Conservation (phyloP, 2,888 invertebrate genomes). For the Sphecodes monilicornis region DNA sequence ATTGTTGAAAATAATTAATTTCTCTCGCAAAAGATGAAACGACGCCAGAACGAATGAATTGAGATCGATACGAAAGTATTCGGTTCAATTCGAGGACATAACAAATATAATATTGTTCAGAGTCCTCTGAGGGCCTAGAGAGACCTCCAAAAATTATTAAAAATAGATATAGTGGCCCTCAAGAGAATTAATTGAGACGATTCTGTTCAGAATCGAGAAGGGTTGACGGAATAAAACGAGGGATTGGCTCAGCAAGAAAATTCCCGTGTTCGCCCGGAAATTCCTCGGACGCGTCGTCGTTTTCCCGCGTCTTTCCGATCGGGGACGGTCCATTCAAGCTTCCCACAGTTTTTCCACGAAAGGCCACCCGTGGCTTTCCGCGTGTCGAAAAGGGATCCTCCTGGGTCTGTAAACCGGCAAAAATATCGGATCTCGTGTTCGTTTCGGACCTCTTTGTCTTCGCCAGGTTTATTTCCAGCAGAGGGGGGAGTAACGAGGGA, state of each 20-base stretch:
- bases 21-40: neutral
- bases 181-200: no score
- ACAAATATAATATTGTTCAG: no score
- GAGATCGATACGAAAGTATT: neutral
- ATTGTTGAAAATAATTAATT: no score
- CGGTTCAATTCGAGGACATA: no score
- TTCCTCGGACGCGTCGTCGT: constrained; percentile 10
- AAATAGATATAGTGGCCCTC: no score
- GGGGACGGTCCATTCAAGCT: constrained; percentile 74
- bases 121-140: no score
- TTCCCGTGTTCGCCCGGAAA: constrained; percentile 20
- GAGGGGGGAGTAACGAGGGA: constrained; percentile 59
- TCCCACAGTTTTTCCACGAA: constrained; percentile 69
- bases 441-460: constrained; percentile 61
- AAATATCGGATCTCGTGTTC: constrained; percentile 72
- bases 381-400: constrained; percentile 40
- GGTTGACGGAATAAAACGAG: neutral
- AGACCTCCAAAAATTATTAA: no score
- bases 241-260: neutral
- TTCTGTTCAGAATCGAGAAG: no score
- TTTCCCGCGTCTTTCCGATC: constrained; percentile 35
- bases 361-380: constrained; percentile 58
- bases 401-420: constrained; percentile 42
- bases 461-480: constrained; percentile 30
- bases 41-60: neutral